Evolutionary conservation across 1,140 invertebrate genomes (phyloP), one percentile per base, ranked within the genome.

Genomic region (Psix sp.): DNA sequence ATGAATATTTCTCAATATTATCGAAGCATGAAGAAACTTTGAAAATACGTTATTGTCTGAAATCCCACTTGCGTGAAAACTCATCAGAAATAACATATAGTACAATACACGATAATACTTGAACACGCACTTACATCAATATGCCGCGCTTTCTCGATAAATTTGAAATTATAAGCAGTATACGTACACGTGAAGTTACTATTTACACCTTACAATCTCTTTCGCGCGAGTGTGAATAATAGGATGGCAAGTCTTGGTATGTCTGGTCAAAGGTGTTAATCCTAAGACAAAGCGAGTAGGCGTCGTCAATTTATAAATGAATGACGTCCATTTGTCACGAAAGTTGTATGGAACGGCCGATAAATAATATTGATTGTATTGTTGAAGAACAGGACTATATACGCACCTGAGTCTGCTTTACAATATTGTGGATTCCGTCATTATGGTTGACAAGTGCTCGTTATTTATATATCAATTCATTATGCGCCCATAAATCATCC

Each of bases 161-260:
- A 72, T 72, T 65, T 65, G 59, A 73, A 65, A 65, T 65, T 65
- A 60, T 73, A 65, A 74, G 62, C 56, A 62, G 62, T 74, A 62
- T 56, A 56, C n/a, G n/a, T 62, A 43, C 13, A 51, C 40, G 43
- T 38, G 42, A 43, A 60, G 42, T 62, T 62, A 42, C 35, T 36
- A 38, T 42, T 14, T 1, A 56, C 57, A 63, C 42, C 71, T 67
- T 74, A 63, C 57, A 62, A 54, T 57, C 48, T 63, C 43, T 20
- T 7, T 39, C 11, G 17, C 18, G 29, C 43, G 15, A 63, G 43
- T 62, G 17, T 21, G 60, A 75, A 70, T 49, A 75, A 75, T 75
- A 6, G 56, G 56, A 65, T 67, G 54, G 46, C 21, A 36, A 48
- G 40, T 70, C 65, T 60, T 56, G 57, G 65, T 35, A 51, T 56